A percentile compares a stretch with the other conserved stretches of the same genome.
Conservation (phyloP, 2,888 invertebrate genomes). For the Nematopogon swammerdamellus region DNA sequence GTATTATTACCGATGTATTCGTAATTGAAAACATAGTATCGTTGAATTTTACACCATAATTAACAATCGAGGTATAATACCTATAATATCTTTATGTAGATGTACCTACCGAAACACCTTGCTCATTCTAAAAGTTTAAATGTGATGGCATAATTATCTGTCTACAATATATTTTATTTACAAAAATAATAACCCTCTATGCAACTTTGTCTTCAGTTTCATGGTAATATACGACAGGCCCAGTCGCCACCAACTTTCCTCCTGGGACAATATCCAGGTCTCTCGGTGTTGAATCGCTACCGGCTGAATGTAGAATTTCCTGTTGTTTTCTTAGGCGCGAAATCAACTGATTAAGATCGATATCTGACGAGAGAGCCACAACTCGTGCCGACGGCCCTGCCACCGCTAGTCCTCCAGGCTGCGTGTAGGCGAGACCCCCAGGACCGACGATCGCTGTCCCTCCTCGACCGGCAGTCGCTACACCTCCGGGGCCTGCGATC, state of each 20-base stretch:
- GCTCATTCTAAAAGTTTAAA: no score
- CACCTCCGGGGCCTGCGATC: conserved; percentile 78
- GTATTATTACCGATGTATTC: no score
- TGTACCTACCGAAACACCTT: no score
- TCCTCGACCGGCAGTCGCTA: conserved; percentile 75
- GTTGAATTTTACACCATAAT: no score
- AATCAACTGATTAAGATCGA: conserved; percentile 57
- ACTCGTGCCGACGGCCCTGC: conserved; percentile 73
- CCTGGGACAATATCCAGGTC: conserved; percentile 53
- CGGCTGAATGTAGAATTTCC: no score
- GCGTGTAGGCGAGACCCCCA: conserved; percentile 72
- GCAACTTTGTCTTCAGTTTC: conserved; percentile 5
- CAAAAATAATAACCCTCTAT: no score
- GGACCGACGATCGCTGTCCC: conserved; percentile 80
- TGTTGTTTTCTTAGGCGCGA: conserved; percentile 22
- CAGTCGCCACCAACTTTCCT: conserved; percentile 69
- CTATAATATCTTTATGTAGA: no score
- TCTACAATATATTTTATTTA: no score
- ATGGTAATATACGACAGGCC: conserved; percentile 70
- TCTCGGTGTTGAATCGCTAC: conserved; percentile 33
- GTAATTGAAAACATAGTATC: no score
- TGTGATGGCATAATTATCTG: no score
- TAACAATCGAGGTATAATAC: no score
- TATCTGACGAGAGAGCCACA: conserved; percentile 60
- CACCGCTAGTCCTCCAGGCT: conserved; percentile 71